Evolutionary conservation across 2,888 invertebrate species (phyloP), one percentile per base, ranked within the genome.

Genomic region (Sussaba pulchella): DNA sequence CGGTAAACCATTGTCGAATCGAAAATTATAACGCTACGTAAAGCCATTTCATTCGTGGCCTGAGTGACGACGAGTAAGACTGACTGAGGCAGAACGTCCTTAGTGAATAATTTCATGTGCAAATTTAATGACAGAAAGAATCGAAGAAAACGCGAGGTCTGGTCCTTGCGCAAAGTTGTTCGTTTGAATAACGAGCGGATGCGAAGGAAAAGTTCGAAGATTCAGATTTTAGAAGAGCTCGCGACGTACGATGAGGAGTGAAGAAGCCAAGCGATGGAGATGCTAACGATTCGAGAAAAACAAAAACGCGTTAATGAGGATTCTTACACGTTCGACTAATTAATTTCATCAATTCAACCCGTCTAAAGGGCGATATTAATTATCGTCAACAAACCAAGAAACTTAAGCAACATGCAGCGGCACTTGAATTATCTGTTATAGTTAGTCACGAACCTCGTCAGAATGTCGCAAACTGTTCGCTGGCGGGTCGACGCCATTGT

Each of bases 321-420:
- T 47, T 5, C 47, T 57, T 43, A n/a, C 24, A 9, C 1, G n/a
- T 59, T 71, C 36, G 71, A 41, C 21, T 71, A 61, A 71, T 71
- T 31, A 61, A 45, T 50, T 47, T 8, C 59, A 59, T 19, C 21
- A 10, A 10, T 52, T 67, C 36, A 4, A 14, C 36, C 21, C 24
- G 21, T 39, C 39, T 24, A 1, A 19, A 67, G 36, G 52, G 52
- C 14, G 24, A 52, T n/a, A n/a, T n/a, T 67, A 39, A 67, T 67
- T 67, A 41, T 52, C 67, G 52, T 52, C 67, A 21, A 67, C n/a
- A 21, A 52, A 67, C 19, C 26, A 10, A 52, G 14, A 10, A 39
- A 24, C 9, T 19, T n/a, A 19, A 8, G 52, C 10, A 2, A 3
- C 24, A 21, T 69, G 39, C 1, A 39, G 54, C 0, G n/a, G 1